These are phyloP conservation scores for Lanius ludovicianus DNA, from an alignment of 2,113 vertebrate genomes.

Conservation along the genomic window DNA sequence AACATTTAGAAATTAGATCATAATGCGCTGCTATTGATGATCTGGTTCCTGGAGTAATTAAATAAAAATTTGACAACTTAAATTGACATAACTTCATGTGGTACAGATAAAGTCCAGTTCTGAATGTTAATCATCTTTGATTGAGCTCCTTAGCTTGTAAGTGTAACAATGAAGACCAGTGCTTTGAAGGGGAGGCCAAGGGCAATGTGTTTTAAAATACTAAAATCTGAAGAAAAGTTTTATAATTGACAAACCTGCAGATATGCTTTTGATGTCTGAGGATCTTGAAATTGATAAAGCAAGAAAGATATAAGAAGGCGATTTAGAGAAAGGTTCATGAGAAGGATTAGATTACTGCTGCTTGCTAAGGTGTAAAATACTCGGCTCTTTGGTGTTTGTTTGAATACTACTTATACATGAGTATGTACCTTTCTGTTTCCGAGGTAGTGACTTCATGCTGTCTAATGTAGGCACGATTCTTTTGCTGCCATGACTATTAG, in stretches of 20 bases:
- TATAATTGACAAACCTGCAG: background rate
- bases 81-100: background rate
- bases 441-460: background rate
- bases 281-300: background rate
- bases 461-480: background rate
- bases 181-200: background rate
- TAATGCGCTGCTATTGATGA: background rate
- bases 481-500: background rate
- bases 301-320: background rate
- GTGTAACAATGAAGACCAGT: background rate
- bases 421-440: background rate
- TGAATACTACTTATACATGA: background rate
- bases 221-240: background rate
- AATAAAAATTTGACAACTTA: background rate
- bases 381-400: background rate
- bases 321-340: background rate
- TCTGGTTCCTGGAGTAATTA: background rate
- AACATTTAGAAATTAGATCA: background rate
- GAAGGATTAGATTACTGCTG: background rate
- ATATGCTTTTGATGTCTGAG: background rate
- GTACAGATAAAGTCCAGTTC: background rate
- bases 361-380: background rate
- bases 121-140: background rate
- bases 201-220: background rate
- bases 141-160: background rate